Percentiles rank a stretch among this genome's conserved stretches.
These are phyloP conservation scores for Montipora cactus DNA, from an alignment of 64 coral and sea anemone genomes.

Conservation along the genomic window DNA sequence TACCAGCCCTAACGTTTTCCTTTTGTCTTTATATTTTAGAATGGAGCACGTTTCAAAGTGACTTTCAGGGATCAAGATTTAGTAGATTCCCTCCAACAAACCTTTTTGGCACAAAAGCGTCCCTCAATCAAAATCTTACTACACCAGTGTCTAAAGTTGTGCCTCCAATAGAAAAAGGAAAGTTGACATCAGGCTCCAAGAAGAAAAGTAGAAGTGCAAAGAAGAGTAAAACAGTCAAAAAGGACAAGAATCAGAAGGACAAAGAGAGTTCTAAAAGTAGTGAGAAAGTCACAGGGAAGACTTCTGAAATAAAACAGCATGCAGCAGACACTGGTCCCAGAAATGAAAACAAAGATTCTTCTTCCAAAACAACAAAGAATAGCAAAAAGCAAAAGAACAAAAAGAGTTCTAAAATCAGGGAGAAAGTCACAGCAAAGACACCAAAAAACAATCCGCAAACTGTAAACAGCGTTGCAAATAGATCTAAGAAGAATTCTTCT, in stretches of 20 bases:
- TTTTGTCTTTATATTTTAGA: background rate
- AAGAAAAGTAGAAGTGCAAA: background rate
- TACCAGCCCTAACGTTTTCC: background rate
- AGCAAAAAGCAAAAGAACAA: too few relatives aligned
- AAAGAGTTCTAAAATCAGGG: too few relatives aligned
- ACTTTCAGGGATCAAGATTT: background rate
- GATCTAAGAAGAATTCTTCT: background rate
- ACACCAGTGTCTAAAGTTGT: background rate
- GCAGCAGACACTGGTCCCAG: background rate
- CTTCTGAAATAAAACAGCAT: background rate
- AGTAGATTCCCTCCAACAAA: background rate
- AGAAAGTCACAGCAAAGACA: too few relatives aligned
- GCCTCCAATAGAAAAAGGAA: background rate
- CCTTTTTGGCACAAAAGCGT: background rate
- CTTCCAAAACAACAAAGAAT: too few relatives aligned
- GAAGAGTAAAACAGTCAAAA: background rate
- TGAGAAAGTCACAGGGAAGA: background rate
- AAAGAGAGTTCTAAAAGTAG: background rate
- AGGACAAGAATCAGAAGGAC: background rate
- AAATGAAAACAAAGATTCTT: too few relatives aligned
- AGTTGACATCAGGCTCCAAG: background rate
- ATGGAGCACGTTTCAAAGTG: background rate
- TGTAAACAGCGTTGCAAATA: background rate
- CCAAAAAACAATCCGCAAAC: too few relatives aligned
- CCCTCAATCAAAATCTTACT: slow-evolving; percentile 4